Conservation (phyloP, 1,140 invertebrate species). For the Scaptomyza hsui region DNA sequence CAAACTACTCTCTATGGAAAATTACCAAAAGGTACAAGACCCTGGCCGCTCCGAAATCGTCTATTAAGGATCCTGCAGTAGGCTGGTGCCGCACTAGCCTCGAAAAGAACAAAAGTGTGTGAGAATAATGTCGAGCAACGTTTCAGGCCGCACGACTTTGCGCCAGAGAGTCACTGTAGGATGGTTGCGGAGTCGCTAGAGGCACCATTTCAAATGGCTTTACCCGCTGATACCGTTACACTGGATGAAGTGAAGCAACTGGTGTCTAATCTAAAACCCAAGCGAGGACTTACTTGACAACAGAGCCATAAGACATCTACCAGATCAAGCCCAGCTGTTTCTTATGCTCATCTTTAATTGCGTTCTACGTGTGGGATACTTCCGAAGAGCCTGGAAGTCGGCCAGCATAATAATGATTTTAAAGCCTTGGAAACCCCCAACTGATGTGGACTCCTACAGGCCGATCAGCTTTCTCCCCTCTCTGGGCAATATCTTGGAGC, state of each 20-base stretch:
- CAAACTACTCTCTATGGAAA: no score
- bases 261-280: background rate
- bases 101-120: background rate
- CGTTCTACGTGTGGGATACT: constrained; percentile 1
- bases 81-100: background rate
- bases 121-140: background rate
- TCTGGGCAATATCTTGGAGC: no score
- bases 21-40: no score
- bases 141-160: background rate
- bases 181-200: background rate
- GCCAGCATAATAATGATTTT: no score
- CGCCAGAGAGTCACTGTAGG: background rate
- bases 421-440: no score
- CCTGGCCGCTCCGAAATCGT: no score
- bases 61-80: no score
- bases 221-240: background rate
- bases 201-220: background rate
- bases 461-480: no score
- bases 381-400: no score
- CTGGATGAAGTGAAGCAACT: no score
- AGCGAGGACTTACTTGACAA: no score
- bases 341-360: background rate
- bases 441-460: no score
- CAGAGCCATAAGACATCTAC: background rate
- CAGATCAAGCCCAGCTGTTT: background rate